Conservation (phyloP, 1,140 invertebrate genomes). For the Polypedilum pembai region DNA sequence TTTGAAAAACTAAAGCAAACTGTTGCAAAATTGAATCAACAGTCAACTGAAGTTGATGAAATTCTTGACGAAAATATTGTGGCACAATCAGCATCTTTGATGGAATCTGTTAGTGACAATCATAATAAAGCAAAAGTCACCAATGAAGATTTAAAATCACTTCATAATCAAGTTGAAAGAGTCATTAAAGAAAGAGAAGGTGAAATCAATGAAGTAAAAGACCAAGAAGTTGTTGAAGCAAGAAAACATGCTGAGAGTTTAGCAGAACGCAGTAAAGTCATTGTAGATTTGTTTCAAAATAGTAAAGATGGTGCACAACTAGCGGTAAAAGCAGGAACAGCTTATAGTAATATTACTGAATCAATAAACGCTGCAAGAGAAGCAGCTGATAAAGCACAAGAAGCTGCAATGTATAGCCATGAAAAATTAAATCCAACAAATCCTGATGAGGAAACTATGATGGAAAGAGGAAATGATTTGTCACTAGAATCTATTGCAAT, state of each 20-base stretch:
- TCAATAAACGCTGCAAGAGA: constrained; percentile 58
- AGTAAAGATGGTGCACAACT: constrained; percentile 40
- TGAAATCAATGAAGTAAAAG: constrained; percentile 32
- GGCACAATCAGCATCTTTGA: constrained; percentile 35
- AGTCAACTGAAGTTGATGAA: constrained; percentile 30
- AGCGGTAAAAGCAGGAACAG: constrained; percentile 50
- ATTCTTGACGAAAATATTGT: constrained; percentile 30
- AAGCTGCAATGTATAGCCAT: constrained; percentile 44
- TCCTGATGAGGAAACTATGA: constrained; percentile 44
- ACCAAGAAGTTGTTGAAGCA: constrained; percentile 46
- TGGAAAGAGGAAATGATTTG: constrained; percentile 44
- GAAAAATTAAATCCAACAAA: constrained; percentile 38
- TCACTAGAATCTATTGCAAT: constrained; percentile 43
- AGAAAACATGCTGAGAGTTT: constrained; percentile 59
- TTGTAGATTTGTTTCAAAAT: constrained; percentile 45
- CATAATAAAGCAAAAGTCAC: constrained; percentile 30
- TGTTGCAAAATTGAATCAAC: constrained; percentile 49
- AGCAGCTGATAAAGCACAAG: constrained; percentile 52
- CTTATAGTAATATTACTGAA: constrained; percentile 70
- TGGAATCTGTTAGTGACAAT: constrained; percentile 32
- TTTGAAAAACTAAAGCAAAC: constrained; percentile 43
- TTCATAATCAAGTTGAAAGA: constrained; percentile 31
- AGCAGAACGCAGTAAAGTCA: constrained; percentile 53
- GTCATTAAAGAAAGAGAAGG: constrained; percentile 28
- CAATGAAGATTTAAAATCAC: constrained; percentile 30